Evolutionary conservation across 2,888 invertebrate genomes (phyloP), one percentile per base, ranked within the genome.

Genomic region (Anagyrus pseudococci): DNA sequence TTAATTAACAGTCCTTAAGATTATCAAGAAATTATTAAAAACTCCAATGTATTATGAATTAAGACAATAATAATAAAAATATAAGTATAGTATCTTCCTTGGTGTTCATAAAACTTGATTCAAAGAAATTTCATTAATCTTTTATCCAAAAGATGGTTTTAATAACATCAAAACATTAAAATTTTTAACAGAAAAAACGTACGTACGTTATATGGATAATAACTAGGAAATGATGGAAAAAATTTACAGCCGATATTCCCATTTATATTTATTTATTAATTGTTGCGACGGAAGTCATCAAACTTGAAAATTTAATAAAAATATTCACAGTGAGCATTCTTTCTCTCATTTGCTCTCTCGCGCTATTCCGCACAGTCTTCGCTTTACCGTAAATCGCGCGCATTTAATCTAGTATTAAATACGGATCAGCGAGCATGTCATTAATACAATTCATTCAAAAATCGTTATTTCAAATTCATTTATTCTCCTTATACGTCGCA

Each of bases 291-390:
- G 76, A 80, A 77, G 80, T 80, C 79, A 77, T 78, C 78, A 80
- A 80, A 80, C 77, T 80, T 80, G 80, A 78, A 80, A 80, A 80
- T 80, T 80, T 80, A 80, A 80, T 80, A 80, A 80, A 80, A 80
- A 80, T 80, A 80, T 80, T 80, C 80, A 80, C 80, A 80, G 72
- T 79, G 77, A 80, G 77, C 80, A 80, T 76, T 79, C 77, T 77
- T 77, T 76, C 76, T 74, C 70, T 73, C 73, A 59, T 66, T 62
- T 60, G 57, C 63, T 62, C 59, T 73, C 70, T 74, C 75, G 65
- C 70, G 66, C 70, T 67, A 68, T 70, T 69, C 71, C 68, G 67
- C 68, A 64, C 66, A 68, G 62, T 62, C 56, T 61, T 65, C 68
- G 67, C 61, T 55, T 68, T 59, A 53, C 54, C 67, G 58, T 33